Evolutionary conservation across 2,113 vertebrate species (phyloP).

Genomic region (Embiotoca jacksoni): DNA sequence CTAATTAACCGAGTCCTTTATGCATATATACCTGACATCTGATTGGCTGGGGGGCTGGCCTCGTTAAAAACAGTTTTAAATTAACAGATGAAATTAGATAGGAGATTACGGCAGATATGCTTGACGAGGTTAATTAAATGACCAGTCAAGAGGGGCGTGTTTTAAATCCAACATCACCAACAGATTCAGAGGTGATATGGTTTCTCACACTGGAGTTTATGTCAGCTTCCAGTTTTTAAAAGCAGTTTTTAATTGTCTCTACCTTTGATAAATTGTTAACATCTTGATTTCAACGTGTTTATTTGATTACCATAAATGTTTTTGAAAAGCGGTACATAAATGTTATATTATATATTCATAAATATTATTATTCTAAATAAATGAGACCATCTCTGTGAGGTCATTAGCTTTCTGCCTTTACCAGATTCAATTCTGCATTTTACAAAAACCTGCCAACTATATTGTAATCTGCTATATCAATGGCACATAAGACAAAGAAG

Average conservation of each 20-base stretch:
- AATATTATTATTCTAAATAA: too few relatives aligned
- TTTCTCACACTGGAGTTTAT: not conserved
- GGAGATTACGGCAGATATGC: slow-evolving; percentile 72
- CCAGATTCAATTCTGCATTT: not conserved
- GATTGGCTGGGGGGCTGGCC: slow-evolving; percentile 79
- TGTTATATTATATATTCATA: too few relatives aligned
- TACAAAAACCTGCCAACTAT: not conserved
- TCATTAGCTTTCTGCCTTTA: not conserved
- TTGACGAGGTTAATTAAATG: slow-evolving; percentile 82
- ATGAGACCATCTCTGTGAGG: not conserved
- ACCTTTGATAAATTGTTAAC: not conserved
- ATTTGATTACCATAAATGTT: not conserved
- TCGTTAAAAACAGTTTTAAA: slow-evolving; percentile 77
- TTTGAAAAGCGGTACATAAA: too few relatives aligned
- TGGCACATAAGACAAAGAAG: not conserved
- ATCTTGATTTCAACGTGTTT: not conserved
- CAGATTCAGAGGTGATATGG: slow-evolving; percentile 51
- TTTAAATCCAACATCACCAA: slow-evolving; percentile 45
- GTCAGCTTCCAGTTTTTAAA: slow-evolving; percentile 1
- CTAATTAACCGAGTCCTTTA: slow-evolving; percentile 78
- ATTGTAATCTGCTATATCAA: not conserved
- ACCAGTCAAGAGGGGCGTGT: slow-evolving; percentile 67
- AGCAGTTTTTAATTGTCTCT: not conserved
- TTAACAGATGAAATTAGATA: slow-evolving; percentile 81
- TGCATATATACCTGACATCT: slow-evolving; percentile 70